Evolutionary conservation across 1,140 invertebrate species (phyloP), one percentile per base, ranked within the genome.

Genomic region (Popillia japonica): DNA sequence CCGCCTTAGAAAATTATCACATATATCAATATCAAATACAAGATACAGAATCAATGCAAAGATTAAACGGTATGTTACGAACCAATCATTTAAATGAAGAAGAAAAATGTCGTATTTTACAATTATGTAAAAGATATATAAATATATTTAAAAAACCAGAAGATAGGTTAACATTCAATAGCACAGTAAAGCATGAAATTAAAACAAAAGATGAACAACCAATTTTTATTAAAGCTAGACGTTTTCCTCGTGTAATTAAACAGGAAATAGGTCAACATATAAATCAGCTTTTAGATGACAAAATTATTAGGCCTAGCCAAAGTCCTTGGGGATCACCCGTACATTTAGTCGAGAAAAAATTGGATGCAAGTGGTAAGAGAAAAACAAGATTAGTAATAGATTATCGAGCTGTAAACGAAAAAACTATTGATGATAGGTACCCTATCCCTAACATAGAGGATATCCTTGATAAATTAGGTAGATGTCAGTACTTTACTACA

Each of bases 391-490:
- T 87, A 10, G 84, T 85, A 9, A 81, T 87, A 9, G 84, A 87
- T 75, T 87, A 83, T 75, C 48, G 83, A 27, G 81, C 81, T 80
- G 44, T 87, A 17, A 87, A 87, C 79, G 78, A 84, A 10, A 78
- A 79, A 23, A 86, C 86, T 6, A 80, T 85, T n/a, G 78, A 74
- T 9, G 84, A 85, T 61, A 76, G n/a, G 72, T 91, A 86, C 82
- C 90, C 89, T 0, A 78, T 91, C 6, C 90, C 90, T 0, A 82
- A 85, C 27, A 89, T 84, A 86, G 75, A 17, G 34, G 76, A 77
- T 64, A 77, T 77, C 9, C 42, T 77, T 17, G 76, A 77, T 27
- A 40, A 77, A 64, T 17, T 77, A 40, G 74, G 74, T 17, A 9
- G 40, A 42, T 42, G 40, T 23, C 40, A 44, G n/a, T 75, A 75